phyloP scores from a whole-genome alignment of 2,888 invertebrate species.

The Epirrhoe tristata region DNA sequence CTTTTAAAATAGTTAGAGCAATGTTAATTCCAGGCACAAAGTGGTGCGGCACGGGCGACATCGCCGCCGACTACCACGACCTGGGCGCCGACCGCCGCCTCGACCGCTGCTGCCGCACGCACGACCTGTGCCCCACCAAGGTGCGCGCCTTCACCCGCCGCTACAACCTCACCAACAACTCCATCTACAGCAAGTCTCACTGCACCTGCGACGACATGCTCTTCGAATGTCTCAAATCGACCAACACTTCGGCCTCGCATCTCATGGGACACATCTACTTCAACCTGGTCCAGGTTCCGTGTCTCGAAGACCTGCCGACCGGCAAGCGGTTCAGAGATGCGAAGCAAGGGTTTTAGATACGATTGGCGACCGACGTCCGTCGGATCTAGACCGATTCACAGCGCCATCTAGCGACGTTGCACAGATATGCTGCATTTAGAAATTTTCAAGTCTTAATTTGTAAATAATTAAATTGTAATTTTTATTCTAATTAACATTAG shows the following conservation, averaged over 20 bases:
- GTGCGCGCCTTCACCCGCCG: conserved; percentile 88
- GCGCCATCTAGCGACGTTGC: conserved; percentile 73
- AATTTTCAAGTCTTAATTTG: conserved; percentile 49
- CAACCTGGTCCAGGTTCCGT: conserved; percentile 91
- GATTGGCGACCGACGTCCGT: conserved; percentile 59
- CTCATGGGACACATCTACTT: conserved; percentile 95
- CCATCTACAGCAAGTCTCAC: conserved; percentile 94
- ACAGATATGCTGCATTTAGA: conserved; percentile 59
- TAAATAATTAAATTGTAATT: conserved; percentile 59
- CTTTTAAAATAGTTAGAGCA: neutral
- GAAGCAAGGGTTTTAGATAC: conserved; percentile 79
- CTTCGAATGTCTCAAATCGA: conserved; percentile 91
- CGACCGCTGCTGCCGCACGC: conserved; percentile 95
- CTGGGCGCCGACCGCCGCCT: conserved; percentile 90
- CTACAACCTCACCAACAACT: conserved; percentile 94
- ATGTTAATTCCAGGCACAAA: conserved; percentile 89
- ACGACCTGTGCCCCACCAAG: conserved; percentile 96
- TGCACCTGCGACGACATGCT: conserved; percentile 95
- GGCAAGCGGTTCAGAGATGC: conserved; percentile 81
- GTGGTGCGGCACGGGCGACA: conserved; percentile 97
- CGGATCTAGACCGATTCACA: conserved; percentile 43
- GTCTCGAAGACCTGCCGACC: conserved; percentile 85
- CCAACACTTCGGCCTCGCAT: conserved; percentile 89
- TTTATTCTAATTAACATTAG: conserved; percentile 61
- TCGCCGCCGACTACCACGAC: conserved; percentile 93